Evolutionary conservation across 2,797 vertebrate genomes (phyloP).

Genomic region (Lacerta bilineata): DNA sequence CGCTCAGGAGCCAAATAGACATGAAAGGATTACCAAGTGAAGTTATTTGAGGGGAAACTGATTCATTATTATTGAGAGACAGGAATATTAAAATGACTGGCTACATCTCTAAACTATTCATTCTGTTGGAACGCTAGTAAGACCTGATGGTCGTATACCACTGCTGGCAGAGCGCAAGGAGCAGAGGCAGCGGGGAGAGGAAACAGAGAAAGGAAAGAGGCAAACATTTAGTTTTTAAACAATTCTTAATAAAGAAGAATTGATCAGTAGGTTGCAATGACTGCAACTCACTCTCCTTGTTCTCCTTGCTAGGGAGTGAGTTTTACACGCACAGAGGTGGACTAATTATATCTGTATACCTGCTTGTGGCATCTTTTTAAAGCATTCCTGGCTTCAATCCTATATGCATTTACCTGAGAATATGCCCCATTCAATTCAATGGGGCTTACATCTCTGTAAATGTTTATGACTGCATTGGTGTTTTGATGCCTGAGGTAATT

Average conservation of each 20-base stretch:
- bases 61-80: conserved; percentile 60
- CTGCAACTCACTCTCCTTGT: not conserved
- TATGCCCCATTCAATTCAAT: too few relatives aligned
- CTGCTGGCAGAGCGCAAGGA: conserved; percentile 4
- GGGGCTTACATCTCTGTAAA: conserved; percentile 13
- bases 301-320: not conserved
- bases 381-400: not conserved
- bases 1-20: conserved; percentile 76
- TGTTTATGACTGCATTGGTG: conserved; percentile 1
- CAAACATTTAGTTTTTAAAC: conserved; percentile 39
- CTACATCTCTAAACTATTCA: conserved; percentile 56
- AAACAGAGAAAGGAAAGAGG: not conserved
- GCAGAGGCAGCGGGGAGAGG: not conserved
- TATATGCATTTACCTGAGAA: too few relatives aligned
- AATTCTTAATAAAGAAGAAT: conserved; percentile 23
- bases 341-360: not conserved
- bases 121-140: conserved; percentile 33
- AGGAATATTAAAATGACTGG: conserved; percentile 56
- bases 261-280: conserved; percentile 26
- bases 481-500: not conserved
- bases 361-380: not conserved
- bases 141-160: conserved; percentile 13
- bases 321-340: too few relatives aligned
- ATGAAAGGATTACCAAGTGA: conserved; percentile 77
- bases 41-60: conserved; percentile 65